phyloP scores from a whole-genome alignment of 2,797 vertebrate species.

The Botia almorhae region DNA sequence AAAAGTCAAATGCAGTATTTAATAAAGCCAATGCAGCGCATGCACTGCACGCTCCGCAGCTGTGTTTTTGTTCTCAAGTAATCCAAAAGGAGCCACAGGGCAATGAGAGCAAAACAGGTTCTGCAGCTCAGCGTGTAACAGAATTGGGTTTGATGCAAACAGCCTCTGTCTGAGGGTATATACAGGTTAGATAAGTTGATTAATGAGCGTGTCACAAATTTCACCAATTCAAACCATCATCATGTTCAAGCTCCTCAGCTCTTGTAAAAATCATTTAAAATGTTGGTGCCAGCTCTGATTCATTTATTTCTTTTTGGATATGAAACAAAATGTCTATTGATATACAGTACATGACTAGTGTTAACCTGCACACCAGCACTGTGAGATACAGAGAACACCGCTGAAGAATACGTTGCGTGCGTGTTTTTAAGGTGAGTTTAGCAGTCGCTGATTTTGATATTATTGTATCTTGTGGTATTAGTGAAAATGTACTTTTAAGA shows the following conservation, averaged over 20 bases:
- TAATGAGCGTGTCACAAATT: background rate
- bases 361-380: background rate
- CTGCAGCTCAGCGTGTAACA: background rate
- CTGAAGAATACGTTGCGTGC: background rate
- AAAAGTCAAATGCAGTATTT: slow-evolving; percentile 6
- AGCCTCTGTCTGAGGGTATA: background rate
- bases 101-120: slow-evolving; percentile 5
- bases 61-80: slow-evolving; percentile 26
- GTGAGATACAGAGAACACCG: background rate
- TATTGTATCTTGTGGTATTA: slow-evolving; percentile 35
- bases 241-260: slow-evolving; percentile 1
- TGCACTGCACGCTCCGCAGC: slow-evolving; percentile 13
- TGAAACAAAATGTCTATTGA: slow-evolving; percentile 2
- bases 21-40: slow-evolving; percentile 8
- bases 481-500: slow-evolving; percentile 37
- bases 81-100: slow-evolving; percentile 12
- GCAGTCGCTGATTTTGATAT: slow-evolving; percentile 37
- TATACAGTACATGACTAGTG: background rate
- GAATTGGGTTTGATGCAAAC: slow-evolving; percentile 2
- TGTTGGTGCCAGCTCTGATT: slow-evolving; percentile 7
- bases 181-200: background rate
- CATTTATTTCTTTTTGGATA: background rate
- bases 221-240: slow-evolving; percentile 1
- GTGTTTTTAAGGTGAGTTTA: slow-evolving; percentile 40
- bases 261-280: background rate